phyloP scores from a whole-genome alignment of 2,113 vertebrate species.

The Sinosuthora webbiana region DNA sequence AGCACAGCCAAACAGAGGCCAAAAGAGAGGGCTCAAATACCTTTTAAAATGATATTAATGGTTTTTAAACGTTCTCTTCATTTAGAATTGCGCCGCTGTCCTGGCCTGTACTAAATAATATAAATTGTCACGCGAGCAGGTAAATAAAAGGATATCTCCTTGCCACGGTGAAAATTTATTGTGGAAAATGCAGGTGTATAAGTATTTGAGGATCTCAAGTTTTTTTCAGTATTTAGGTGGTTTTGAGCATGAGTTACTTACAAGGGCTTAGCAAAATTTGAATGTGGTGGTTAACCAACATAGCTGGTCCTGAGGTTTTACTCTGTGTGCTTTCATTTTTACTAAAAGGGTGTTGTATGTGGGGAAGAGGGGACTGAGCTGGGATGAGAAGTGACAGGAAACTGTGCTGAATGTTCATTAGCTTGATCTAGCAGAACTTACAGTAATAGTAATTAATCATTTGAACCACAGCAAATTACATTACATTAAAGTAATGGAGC shows the following conservation, averaged over 20 bases:
- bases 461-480: conserved; percentile 14
- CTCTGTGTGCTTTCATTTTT: neutral
- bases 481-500: conserved; percentile 4
- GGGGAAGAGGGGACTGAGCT: neutral
- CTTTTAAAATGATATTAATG: conserved; percentile 83
- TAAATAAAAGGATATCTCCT: neutral
- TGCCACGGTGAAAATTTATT: neutral
- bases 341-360: neutral
- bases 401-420: conserved; percentile 33
- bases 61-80: conserved; percentile 68
- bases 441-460: conserved; percentile 29
- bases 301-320: neutral
- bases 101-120: conserved; percentile 27
- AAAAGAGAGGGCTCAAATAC: conserved; percentile 78
- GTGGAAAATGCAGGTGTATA: neutral
- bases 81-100: conserved; percentile 25
- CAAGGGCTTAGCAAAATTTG: neutral
- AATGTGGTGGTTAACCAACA: neutral
- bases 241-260: neutral
- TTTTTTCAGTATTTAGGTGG: neutral
- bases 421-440: conserved; percentile 43
- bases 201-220: neutral
- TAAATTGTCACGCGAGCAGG: neutral
- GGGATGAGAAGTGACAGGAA: conserved; percentile 7
- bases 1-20: conserved; percentile 76